Conservation (phyloP, 1,140 invertebrate genomes). For the Lineus longissimus region DNA sequence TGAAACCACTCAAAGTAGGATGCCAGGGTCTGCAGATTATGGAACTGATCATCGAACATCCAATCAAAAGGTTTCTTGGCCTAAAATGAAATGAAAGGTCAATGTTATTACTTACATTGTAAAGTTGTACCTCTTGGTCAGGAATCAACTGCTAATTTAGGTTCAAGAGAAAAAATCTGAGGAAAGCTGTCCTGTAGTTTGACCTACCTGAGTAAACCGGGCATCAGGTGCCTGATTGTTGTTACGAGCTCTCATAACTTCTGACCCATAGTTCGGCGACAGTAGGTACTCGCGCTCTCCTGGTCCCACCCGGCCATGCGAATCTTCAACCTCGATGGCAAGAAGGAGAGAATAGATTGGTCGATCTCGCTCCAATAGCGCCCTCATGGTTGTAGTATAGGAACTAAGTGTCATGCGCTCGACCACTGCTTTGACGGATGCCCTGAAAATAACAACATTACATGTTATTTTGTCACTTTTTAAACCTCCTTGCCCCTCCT, state of each 20-base stretch:
- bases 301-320: not conserved
- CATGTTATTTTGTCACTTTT: too few relatives aligned
- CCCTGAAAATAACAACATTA: slow-evolving; percentile 22
- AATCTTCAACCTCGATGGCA: slow-evolving; percentile 34
- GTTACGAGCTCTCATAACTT: slow-evolving; percentile 37
- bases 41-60: slow-evolving; percentile 54
- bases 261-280: slow-evolving; percentile 45
- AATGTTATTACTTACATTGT: too few relatives aligned
- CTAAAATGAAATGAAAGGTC: slow-evolving; percentile 12
- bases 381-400: slow-evolving; percentile 37
- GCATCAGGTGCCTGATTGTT: too few relatives aligned
- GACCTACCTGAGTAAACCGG: too few relatives aligned
- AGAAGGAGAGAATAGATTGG: slow-evolving; percentile 42
- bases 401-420: slow-evolving; percentile 43
- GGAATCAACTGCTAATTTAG: too few relatives aligned
- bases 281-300: slow-evolving; percentile 52
- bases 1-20: slow-evolving; percentile 41
- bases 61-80: slow-evolving; percentile 55
- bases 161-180: slow-evolving; percentile 6
- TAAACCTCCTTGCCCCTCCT: too few relatives aligned
- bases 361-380: slow-evolving; percentile 42
- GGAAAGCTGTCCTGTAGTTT: too few relatives aligned
- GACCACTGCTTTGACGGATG: slow-evolving; percentile 42
- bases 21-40: slow-evolving; percentile 49
- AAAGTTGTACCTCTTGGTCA: too few relatives aligned